Evolutionary conservation across 2,888 invertebrate genomes (phyloP).

Genomic region (Epirrita christyi): DNA sequence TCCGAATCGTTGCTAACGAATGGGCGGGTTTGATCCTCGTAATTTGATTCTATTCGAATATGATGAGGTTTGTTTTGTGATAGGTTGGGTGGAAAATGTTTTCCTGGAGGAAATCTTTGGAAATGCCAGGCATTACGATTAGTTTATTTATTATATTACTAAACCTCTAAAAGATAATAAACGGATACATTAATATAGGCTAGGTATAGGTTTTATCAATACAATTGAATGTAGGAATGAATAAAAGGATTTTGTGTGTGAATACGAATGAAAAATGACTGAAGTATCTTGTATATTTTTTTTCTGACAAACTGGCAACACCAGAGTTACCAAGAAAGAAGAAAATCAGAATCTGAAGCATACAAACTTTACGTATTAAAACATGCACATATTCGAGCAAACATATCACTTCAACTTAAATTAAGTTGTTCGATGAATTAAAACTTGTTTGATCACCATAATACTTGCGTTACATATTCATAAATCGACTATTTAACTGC

Average conservation of each 20-base stretch:
- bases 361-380: neutral
- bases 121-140: neutral
- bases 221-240: too few species aligned
- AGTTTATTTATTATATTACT: neutral
- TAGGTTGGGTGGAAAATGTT: constrained; percentile 20
- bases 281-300: too few species aligned
- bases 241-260: too few species aligned
- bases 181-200: too few species aligned
- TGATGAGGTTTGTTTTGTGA: constrained; percentile 30
- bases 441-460: constrained; percentile 29
- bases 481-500: constrained; percentile 47
- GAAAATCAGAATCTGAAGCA: too few species aligned
- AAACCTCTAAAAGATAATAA: too few species aligned
- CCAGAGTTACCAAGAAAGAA: too few species aligned
- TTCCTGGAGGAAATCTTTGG: neutral
- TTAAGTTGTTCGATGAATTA: constrained; percentile 27
- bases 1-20: constrained; percentile 52
- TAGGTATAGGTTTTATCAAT: too few species aligned
- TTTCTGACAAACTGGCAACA: too few species aligned
- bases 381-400: constrained; percentile 19
- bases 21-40: constrained; percentile 46
- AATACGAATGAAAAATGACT: too few species aligned
- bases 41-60: constrained; percentile 44
- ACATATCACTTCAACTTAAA: constrained; percentile 18
- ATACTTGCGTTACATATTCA: constrained; percentile 25